Percentiles rank a stretch among this genome's conserved stretches.
These are phyloP conservation scores for Eupithecia dodoneata DNA, from an alignment of 2,888 invertebrate species.

Conservation along the genomic window DNA sequence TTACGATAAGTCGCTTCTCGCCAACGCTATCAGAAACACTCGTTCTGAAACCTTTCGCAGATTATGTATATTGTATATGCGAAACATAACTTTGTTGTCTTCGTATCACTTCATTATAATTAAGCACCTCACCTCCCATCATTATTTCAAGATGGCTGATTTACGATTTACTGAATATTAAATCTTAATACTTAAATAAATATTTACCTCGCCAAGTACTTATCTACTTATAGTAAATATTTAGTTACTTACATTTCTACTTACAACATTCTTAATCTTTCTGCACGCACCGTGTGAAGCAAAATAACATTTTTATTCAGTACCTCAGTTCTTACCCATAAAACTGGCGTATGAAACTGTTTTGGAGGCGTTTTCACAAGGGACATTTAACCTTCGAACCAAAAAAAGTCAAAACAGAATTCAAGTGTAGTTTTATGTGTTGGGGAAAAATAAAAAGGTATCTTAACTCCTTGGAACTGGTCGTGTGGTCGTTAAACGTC, in stretches of 20 bases:
- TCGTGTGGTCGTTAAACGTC: conserved; percentile 63
- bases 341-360: conserved; percentile 6
- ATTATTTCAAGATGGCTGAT: conserved; percentile 28
- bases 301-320: conserved; percentile 2
- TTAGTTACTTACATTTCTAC: not conserved
- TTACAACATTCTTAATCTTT: not conserved
- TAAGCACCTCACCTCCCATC: conserved; percentile 26
- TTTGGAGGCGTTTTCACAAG: conserved; percentile 38
- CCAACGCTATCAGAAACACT: conserved; percentile 76
- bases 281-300: not conserved
- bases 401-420: conserved; percentile 49
- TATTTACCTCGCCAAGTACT: not conserved
- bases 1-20: conserved; percentile 79
- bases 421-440: conserved; percentile 57
- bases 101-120: conserved; percentile 59
- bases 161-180: conserved; percentile 17
- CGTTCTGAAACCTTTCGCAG: conserved; percentile 74
- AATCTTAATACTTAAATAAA: not conserved
- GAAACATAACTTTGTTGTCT: conserved; percentile 73
- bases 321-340: not conserved
- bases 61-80: conserved; percentile 61
- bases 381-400: conserved; percentile 55
- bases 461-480: conserved; percentile 51
- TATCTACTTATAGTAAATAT: too few species aligned
- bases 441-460: conserved; percentile 58